Evolutionary conservation across 1,140 invertebrate species (phyloP).

Genomic region (silkworm (Bombyx mori)): ASM3026992v2 NC_085122.1:9110501-9111000

Average conservation of each 20-base stretch:
- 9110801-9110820: constrained; percentile 1
- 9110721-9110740: constrained; percentile 11
- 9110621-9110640: constrained; percentile 30
- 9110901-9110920: no score
- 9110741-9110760: neutral
- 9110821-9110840: neutral
- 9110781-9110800: constrained; percentile 4
- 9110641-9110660: constrained; percentile 17
- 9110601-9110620: constrained; percentile 1
- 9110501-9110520: constrained; percentile 29
- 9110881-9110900: no score
- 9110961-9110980: no score
- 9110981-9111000: no score
- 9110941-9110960: no score
- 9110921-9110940: no score
- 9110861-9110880: no score
- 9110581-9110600: constrained; percentile 1
- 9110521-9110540: constrained; percentile 59
- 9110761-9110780: constrained; percentile 1
- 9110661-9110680: constrained; percentile 18
- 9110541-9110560: constrained; percentile 26
- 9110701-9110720: constrained; percentile 8
- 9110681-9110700: constrained; percentile 10
- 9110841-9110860: no score
- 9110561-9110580: constrained; percentile 18